Conservation (phyloP, 2,888 invertebrate genomes). For the Odontomyia ornata region DNA sequence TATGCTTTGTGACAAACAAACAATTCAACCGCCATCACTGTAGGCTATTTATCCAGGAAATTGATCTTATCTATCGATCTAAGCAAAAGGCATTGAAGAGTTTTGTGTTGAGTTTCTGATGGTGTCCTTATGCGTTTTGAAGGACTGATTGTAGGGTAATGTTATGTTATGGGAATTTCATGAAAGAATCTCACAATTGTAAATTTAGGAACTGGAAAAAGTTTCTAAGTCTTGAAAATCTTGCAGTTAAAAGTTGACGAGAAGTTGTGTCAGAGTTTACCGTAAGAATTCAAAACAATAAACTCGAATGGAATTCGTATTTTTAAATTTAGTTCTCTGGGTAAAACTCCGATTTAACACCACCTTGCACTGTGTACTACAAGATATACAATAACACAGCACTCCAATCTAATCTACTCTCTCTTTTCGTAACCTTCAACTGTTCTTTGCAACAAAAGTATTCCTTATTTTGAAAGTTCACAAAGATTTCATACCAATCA, state of each 20-base stretch:
- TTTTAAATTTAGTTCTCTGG: too few relatives aligned
- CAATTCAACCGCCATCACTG: constrained; percentile 26
- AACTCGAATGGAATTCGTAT: too few relatives aligned
- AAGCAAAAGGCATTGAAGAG: background rate
- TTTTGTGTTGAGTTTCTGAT: background rate
- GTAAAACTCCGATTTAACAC: too few relatives aligned
- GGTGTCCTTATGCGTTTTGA: constrained; percentile 22
- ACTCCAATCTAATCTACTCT: background rate
- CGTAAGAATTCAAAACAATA: too few relatives aligned
- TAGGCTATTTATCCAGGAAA: constrained; percentile 45
- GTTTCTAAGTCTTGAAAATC: too few relatives aligned
- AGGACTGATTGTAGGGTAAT: background rate
- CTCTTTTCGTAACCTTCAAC: background rate
- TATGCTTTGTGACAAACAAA: constrained; percentile 29
- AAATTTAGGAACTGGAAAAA: too few relatives aligned
- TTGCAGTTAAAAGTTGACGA: too few relatives aligned
- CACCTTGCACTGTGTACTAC: background rate
- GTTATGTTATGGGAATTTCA: background rate
- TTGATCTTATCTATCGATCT: constrained; percentile 45
- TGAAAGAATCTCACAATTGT: background rate
- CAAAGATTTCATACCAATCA: background rate
- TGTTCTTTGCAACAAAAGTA: background rate
- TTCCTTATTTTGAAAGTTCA: background rate
- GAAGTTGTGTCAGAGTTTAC: too few relatives aligned
- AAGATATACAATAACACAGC: constrained; percentile 3